These are phyloP conservation scores for Eristalinus sepulchralis DNA, from an alignment of 2,888 invertebrate species.

Conservation along the genomic window DNA sequence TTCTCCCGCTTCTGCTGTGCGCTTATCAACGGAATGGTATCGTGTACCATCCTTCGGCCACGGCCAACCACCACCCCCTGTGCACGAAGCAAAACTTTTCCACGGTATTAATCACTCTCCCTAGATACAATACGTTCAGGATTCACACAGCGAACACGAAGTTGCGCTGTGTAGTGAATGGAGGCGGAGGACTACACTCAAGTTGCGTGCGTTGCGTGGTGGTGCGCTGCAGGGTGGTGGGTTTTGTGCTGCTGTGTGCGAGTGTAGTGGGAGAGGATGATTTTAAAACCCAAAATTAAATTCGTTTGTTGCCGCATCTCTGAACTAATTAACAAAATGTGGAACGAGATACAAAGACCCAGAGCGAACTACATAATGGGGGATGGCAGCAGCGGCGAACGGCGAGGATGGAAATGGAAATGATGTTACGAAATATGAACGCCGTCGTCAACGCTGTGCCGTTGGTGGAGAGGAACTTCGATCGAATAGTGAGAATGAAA, in stretches of 20 bases:
- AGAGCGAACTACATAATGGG: conserved; percentile 1
- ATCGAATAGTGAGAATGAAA: conserved; percentile 42
- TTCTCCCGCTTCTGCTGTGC: too few relatives aligned
- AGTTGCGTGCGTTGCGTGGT: conserved; percentile 26
- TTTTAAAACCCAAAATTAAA: conserved; percentile 72
- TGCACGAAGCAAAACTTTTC: conserved; percentile 60
- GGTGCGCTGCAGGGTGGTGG: conserved; percentile 18
- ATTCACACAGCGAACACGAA: conserved; percentile 33
- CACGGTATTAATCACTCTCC: conserved; percentile 70
- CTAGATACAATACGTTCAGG: conserved; percentile 54
- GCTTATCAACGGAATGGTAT: conserved; percentile 53
- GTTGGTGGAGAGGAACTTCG: conserved; percentile 35
- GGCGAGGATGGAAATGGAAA: not conserved
- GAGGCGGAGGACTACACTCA: conserved; percentile 24
- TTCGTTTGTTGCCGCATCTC: conserved; percentile 71
- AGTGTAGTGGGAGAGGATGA: conserved; percentile 32
- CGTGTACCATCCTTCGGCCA: conserved; percentile 57
- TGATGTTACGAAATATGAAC: not conserved
- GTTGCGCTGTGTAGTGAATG: not conserved
- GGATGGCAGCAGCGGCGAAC: too few relatives aligned
- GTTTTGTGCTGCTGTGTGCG: not conserved
- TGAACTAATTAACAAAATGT: conserved; percentile 70
- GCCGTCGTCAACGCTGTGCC: not conserved
- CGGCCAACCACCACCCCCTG: conserved; percentile 40
- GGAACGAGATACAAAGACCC: conserved; percentile 12